These are phyloP conservation scores for Thamnaconus septentrionalis DNA, from an alignment of 2,113 vertebrate genomes.

Conservation along the genomic window DNA sequence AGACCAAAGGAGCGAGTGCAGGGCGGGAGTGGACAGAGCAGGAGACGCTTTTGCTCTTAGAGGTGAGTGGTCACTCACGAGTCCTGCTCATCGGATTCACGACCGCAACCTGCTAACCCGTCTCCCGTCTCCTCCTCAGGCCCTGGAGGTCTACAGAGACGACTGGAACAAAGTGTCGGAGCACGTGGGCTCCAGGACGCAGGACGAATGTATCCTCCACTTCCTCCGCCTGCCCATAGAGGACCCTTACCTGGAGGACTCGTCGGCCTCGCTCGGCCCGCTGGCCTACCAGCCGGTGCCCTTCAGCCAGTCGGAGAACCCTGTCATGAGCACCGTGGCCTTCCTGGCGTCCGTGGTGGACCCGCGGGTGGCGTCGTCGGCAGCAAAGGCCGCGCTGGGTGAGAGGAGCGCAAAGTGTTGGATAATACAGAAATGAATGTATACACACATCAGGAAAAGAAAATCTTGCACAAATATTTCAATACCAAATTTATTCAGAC, in stretches of 20 bases:
- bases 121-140: constrained; percentile 68
- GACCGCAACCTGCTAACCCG: background rate
- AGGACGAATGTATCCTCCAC: constrained; percentile 96
- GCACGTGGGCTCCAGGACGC: constrained; percentile 94
- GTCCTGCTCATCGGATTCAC: background rate
- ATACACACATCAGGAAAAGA: too few relatives aligned
- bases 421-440: too few relatives aligned
- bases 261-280: constrained; percentile 88
- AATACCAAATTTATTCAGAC: too few relatives aligned
- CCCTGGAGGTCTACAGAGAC: constrained; percentile 96
- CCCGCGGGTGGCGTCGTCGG: constrained; percentile 90
- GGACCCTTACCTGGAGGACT: constrained; percentile 95
- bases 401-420: constrained; percentile 12
- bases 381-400: constrained; percentile 93
- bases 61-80: constrained; percentile 73
- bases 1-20: constrained; percentile 94
- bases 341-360: constrained; percentile 97
- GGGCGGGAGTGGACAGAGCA: constrained; percentile 97
- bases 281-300: constrained; percentile 94
- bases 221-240: constrained; percentile 95
- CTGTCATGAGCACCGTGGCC: constrained; percentile 98
- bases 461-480: too few relatives aligned
- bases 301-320: constrained; percentile 97
- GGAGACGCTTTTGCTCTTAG: constrained; percentile 90
- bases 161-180: constrained; percentile 99